Conservation (phyloP, 2,888 invertebrate species). For the Watsonalla binaria region DNA sequence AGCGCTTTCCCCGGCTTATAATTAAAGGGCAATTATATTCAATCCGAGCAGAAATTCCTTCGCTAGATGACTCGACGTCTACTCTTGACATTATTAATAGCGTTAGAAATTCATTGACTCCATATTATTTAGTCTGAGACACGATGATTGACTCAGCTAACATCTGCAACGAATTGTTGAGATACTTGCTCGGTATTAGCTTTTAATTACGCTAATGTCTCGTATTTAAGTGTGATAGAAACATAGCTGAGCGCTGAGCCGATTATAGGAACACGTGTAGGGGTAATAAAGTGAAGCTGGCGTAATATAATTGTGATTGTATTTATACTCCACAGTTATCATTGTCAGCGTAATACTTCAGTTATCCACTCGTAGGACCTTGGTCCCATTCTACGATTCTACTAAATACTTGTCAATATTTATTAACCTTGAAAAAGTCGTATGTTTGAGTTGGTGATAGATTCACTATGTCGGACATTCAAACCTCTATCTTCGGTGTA, state of each 20-base stretch:
- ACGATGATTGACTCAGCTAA: conserved; percentile 31
- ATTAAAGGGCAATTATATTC: conserved; percentile 29
- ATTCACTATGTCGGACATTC: too few species aligned
- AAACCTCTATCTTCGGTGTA: too few species aligned
- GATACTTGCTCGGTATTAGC: conserved; percentile 9
- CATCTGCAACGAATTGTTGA: conserved; percentile 16
- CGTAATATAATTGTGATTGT: neutral
- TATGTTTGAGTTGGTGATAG: too few species aligned
- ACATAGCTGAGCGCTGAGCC: neutral
- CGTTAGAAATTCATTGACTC: conserved; percentile 30
- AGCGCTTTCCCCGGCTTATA: conserved; percentile 7
- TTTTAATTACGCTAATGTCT: conserved; percentile 10
- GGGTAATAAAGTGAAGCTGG: neutral
- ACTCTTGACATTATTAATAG: conserved; percentile 21
- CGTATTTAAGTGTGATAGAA: neutral
- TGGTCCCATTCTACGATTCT: neutral
- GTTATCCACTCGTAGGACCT: neutral
- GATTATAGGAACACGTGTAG: too few species aligned
- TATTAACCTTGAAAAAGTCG: too few species aligned
- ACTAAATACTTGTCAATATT: too few species aligned
- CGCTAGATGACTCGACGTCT: conserved; percentile 15
- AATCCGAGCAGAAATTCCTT: conserved; percentile 26
- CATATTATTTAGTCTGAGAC: conserved; percentile 22
- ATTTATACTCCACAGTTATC: neutral
- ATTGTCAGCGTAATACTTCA: neutral